Percentiles rank a stretch among this genome's conserved stretches.
Evolutionary conservation across 2,888 invertebrate species (phyloP).

Genomic region (Himalopsyche japonica): DNA sequence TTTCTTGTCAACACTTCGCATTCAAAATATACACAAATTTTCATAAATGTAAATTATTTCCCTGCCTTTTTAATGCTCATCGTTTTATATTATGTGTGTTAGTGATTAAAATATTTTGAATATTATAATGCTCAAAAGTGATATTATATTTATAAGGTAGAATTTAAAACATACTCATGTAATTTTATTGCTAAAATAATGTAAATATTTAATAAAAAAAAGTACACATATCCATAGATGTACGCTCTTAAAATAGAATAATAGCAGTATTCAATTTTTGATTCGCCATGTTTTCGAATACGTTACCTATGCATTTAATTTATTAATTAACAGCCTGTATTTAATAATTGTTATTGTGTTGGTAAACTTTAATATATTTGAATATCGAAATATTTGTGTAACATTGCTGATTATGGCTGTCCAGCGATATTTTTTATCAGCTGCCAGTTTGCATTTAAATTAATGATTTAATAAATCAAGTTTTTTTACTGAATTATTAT

Average conservation of each 20-base stretch:
- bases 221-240: too few relatives aligned
- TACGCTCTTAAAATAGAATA: too few relatives aligned
- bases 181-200: background rate
- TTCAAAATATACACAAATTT: too few relatives aligned
- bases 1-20: too few relatives aligned
- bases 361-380: too few relatives aligned
- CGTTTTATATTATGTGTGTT: background rate
- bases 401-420: background rate
- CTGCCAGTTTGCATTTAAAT: background rate
- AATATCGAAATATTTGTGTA: background rate
- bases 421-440: background rate
- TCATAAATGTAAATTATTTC: background rate
- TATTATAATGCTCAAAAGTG: background rate
- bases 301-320: too few relatives aligned
- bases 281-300: too few relatives aligned
- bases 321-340: too few relatives aligned
- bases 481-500: background rate
- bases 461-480: background rate
- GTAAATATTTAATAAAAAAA: too few relatives aligned
- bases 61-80: background rate
- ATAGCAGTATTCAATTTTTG: too few relatives aligned
- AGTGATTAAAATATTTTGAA: background rate
- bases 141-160: background rate
- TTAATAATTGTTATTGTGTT: too few relatives aligned
- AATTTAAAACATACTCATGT: background rate